These are phyloP conservation scores for Penelope pileata DNA, from an alignment of 2,113 vertebrate genomes.

Conservation along the genomic window DNA sequence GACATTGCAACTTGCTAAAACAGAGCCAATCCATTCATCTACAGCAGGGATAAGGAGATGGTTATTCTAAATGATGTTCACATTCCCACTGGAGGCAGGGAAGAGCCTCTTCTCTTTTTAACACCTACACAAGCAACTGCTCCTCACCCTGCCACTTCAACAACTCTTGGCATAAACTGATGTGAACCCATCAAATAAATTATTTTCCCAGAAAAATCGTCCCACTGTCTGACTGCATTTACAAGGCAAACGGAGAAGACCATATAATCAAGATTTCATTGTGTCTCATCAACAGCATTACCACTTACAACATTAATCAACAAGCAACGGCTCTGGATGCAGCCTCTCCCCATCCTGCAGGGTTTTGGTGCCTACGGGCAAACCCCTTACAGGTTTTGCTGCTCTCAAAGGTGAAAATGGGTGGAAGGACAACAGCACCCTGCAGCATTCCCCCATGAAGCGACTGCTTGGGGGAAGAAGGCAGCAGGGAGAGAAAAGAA, in stretches of 20 bases:
- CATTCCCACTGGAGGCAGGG: neutral
- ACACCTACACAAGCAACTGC: neutral
- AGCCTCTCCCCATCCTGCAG: neutral
- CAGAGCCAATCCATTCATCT: neutral
- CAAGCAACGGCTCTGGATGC: fast-evolving
- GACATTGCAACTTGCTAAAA: neutral
- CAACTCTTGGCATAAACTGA: neutral
- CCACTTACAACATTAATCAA: neutral
- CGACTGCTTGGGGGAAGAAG: neutral
- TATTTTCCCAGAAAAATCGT: neutral
- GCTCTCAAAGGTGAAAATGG: fast-evolving
- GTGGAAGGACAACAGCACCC: neutral
- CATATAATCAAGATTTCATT: neutral
- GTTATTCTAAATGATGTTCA: neutral
- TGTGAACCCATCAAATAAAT: neutral
- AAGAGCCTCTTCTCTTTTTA: neutral
- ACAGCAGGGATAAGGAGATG: neutral
- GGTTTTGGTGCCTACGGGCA: no score
- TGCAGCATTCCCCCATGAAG: neutral
- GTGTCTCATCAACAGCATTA: neutral
- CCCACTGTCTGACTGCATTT: neutral
- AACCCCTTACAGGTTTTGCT: neutral
- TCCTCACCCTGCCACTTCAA: neutral
- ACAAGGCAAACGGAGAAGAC: neutral
- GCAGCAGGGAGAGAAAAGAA: neutral